Conservation (phyloP, 2,113 vertebrate genomes). For the Campylomormyrus numenius region DNA sequence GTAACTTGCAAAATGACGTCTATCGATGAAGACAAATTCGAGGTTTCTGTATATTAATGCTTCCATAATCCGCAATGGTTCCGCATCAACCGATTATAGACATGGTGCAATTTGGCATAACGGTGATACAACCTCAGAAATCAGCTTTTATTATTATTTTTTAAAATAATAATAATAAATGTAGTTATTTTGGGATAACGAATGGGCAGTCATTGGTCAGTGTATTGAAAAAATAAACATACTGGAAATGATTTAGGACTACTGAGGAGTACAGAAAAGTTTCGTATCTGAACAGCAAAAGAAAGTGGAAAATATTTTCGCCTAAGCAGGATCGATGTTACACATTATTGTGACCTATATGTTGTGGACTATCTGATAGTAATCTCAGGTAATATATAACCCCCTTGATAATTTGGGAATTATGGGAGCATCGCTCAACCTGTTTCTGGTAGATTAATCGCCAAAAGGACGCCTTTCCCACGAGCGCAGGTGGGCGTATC, state of each 20-base stretch:
- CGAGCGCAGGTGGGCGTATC: background rate
- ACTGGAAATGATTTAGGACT: background rate
- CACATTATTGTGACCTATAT: background rate
- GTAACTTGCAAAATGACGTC: background rate
- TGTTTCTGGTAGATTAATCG: conserved; percentile 15
- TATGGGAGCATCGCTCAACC: background rate
- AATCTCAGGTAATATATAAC: conserved; percentile 1
- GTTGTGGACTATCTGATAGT: background rate
- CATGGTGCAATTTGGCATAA: background rate
- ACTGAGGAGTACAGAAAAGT: background rate
- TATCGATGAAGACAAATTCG: background rate
- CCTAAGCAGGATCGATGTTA: background rate
- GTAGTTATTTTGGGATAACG: background rate
- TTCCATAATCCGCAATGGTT: background rate
- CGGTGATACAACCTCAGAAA: background rate
- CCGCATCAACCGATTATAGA: background rate
- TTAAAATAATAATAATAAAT: background rate
- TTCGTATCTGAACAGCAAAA: background rate
- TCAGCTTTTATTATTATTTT: background rate
- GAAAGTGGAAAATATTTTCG: background rate
- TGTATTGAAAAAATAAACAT: background rate
- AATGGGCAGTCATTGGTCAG: background rate
- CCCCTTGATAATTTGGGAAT: conserved; percentile 10
- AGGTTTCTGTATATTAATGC: background rate
- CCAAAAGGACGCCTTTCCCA: background rate